Evolutionary conservation across 2,113 vertebrate genomes (phyloP).

Genomic region (Mustela lutreola): DNA sequence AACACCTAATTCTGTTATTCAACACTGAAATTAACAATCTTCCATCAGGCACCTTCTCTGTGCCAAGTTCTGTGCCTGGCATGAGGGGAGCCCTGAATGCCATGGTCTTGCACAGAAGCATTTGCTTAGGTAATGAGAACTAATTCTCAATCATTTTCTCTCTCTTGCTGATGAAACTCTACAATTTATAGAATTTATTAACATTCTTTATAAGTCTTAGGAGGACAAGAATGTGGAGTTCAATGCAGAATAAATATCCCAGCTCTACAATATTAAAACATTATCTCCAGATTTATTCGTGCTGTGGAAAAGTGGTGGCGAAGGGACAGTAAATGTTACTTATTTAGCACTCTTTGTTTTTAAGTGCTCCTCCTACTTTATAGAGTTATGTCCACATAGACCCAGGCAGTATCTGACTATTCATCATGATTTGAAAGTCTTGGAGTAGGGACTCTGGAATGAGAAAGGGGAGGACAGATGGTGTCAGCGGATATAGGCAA

Average conservation of each 20-base stretch:
- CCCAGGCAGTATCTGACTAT: background rate
- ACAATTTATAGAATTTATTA: constrained; percentile 65
- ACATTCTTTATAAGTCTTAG: constrained; percentile 61
- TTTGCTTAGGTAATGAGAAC: background rate
- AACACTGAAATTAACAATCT: background rate
- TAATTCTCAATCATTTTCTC: constrained; percentile 8
- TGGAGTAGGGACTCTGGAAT: background rate
- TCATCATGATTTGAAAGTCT: background rate
- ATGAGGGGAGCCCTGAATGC: background rate
- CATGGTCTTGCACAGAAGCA: background rate
- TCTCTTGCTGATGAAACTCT: constrained; percentile 48
- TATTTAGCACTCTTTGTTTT: background rate
- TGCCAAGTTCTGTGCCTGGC: background rate
- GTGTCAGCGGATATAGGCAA: background rate
- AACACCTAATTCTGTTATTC: background rate
- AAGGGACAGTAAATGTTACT: constrained; percentile 38
- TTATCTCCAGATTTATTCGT: constrained; percentile 61
- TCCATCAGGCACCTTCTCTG: background rate
- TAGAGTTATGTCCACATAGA: background rate
- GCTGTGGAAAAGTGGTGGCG: background rate
- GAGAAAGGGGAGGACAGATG: background rate
- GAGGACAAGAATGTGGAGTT: constrained; percentile 53
- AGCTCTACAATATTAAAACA: constrained; percentile 64
- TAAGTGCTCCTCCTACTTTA: background rate
- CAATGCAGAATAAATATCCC: constrained; percentile 59